Base-by-base conservation (phyloP, 1,140 invertebrate genomes). In the Brachionus paranguensis region DNA sequence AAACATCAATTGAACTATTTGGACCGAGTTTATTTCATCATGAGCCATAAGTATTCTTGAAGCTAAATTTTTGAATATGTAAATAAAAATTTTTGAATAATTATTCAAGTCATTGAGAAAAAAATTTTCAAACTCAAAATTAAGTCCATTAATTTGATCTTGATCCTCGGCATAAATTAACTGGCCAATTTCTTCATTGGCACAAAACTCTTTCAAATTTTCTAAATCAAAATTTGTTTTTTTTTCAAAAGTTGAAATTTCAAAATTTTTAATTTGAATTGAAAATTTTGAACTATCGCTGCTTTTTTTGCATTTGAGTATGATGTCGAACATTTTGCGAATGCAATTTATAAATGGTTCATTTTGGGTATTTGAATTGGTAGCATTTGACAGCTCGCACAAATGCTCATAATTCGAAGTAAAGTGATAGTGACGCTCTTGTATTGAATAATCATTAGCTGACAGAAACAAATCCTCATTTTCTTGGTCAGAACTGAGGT, bases 391-490 rank as follows among this genome's bases (percentile, higher is more conserved):
- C 4, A 76, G 27, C 20, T 76, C 43, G 12, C 24, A 50, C 12
- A 76, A 50, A 50, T 76, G 72, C 11, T 76, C 72, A 53, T 29
- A 76, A 29, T 76, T 76, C 17, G 72, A 76, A 14, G 72, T 76
- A 11, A 76, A 76, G 20, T 76, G 43, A 50, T 76, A 76, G 47
- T 76, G 72, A 12, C 72, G 72, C n/a, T 76, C 72, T 76, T 76
- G 72, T 20, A 76, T 76, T 20, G 45, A 29, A 76, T 50, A 50
- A 24, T 76, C 72, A 33, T 76, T 76, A 2, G 72, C 72, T 20
- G 72, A 76, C 29, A 76, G 12, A 50, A 76, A 76, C 43, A 76
- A 76, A 76, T 76, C 72, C 29, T 76, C 72, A 27, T 50, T 47
- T 20, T 76, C 45, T 27, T 47, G 8, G 20, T 50, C 72, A 76